Evolutionary conservation across 2,113 vertebrate genomes (phyloP).

Genomic region (Acanthochromis polyacanthus): DNA sequence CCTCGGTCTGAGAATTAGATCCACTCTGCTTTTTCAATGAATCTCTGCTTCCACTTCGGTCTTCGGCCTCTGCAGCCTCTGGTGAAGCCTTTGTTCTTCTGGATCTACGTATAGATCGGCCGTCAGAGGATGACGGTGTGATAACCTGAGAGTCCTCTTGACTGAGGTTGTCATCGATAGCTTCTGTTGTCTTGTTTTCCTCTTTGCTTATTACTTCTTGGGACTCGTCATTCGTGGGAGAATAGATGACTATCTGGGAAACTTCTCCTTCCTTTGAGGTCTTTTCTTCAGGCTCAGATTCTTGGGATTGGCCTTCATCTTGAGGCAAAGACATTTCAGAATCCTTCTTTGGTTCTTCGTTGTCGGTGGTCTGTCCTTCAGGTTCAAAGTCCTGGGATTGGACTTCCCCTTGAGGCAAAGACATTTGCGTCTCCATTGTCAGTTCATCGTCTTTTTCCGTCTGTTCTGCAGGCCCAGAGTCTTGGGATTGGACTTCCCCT

Average conservation of each 20-base stretch:
- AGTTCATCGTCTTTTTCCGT: background rate
- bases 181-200: background rate
- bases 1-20: slow-evolving; percentile 57
- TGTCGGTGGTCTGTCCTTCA: slow-evolving; percentile 13
- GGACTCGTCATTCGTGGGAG: slow-evolving; percentile 20
- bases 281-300: background rate
- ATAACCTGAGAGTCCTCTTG: slow-evolving; percentile 47
- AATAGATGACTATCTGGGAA: slow-evolving; percentile 10
- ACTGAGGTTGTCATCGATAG: slow-evolving; percentile 3
- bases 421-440: background rate
- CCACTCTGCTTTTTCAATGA: slow-evolving; percentile 21
- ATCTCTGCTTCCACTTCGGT: slow-evolving; percentile 3
- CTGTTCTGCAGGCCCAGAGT: background rate
- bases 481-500: no score
- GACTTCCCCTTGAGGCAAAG: background rate
- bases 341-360: slow-evolving; percentile 14
- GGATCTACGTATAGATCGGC: slow-evolving; percentile 29
- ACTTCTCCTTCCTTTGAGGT: slow-evolving; percentile 6
- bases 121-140: slow-evolving; percentile 26
- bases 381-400: background rate
- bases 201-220: slow-evolving; percentile 31
- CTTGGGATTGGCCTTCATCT: background rate
- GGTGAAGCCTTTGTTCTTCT: slow-evolving; percentile 40
- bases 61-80: slow-evolving; percentile 29
- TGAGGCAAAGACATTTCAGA: slow-evolving; percentile 1